Evolutionary conservation across 2,113 vertebrate species (phyloP).

Genomic region (Ceratotherium simum): DNA sequence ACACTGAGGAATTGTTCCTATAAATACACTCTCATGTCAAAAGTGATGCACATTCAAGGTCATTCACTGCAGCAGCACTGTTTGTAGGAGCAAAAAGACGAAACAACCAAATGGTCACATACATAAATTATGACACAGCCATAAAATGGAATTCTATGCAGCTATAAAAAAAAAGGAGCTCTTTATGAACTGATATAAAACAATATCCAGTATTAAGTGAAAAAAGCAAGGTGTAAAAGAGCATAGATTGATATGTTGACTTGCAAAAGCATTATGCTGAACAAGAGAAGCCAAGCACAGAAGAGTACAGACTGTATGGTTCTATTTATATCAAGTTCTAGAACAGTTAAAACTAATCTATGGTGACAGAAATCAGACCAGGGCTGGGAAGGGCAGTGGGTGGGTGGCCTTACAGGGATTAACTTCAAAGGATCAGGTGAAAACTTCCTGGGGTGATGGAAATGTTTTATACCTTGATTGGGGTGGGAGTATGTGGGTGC

Average conservation of each 20-base stretch:
- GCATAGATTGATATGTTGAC: background rate
- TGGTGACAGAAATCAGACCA: background rate
- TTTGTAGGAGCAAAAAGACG: slow-evolving; percentile 34
- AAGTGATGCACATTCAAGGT: background rate
- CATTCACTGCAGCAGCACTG: background rate
- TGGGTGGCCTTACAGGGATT: background rate
- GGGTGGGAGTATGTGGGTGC: background rate
- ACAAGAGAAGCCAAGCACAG: background rate
- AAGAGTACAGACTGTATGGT: background rate
- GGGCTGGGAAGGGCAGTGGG: background rate
- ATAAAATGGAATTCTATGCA: slow-evolving; percentile 14
- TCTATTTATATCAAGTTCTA: background rate
- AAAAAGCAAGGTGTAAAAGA: background rate
- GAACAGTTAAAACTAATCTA: background rate
- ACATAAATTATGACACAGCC: background rate
- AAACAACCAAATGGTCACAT: background rate
- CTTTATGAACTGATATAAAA: slow-evolving; percentile 19
- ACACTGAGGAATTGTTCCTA: background rate
- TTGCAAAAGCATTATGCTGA: background rate
- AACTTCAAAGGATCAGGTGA: background rate
- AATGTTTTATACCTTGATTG: background rate
- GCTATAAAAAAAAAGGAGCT: background rate
- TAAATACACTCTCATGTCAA: background rate
- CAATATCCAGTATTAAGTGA: background rate
- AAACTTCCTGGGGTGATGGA: background rate